Conservation (phyloP, 2,888 invertebrate species). For the Drosophila meridionalis region DNA sequence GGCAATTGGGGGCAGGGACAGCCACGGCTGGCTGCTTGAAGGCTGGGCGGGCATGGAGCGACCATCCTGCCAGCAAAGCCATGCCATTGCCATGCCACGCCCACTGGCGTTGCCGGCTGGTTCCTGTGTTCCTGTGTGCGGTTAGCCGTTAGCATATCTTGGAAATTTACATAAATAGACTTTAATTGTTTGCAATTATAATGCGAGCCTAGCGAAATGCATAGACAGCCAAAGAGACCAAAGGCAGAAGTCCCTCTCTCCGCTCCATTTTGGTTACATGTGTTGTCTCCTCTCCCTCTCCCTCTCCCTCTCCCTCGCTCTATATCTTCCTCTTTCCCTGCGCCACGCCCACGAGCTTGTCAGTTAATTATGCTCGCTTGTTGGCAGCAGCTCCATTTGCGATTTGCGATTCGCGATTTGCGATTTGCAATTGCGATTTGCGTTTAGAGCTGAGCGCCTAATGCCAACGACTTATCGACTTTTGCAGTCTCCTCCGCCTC, state of each 20-base stretch:
- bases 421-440: slow-evolving; percentile 19
- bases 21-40: slow-evolving; percentile 4
- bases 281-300: background rate
- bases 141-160: slow-evolving; percentile 70
- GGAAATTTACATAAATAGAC: slow-evolving; percentile 82
- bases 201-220: slow-evolving; percentile 59
- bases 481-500: slow-evolving; percentile 49
- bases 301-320: background rate
- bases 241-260: slow-evolving; percentile 1
- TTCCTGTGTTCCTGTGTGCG: slow-evolving; percentile 42
- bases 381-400: slow-evolving; percentile 38
- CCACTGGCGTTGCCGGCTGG: slow-evolving; percentile 25
- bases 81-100: slow-evolving; percentile 5
- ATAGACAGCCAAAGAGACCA: slow-evolving; percentile 9
- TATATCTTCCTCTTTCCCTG: background rate
- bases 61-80: slow-evolving; percentile 4
- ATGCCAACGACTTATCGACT: slow-evolving; percentile 62
- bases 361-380: slow-evolving; percentile 66
- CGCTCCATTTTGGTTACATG: background rate
- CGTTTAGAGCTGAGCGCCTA: slow-evolving; percentile 28
- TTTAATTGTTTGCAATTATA: slow-evolving; percentile 83
- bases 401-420: slow-evolving; percentile 17
- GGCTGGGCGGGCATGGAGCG: background rate
- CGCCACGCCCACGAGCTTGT: slow-evolving; percentile 19
- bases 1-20: slow-evolving; percentile 11